Percentiles rank a stretch among this genome's conserved stretches.
These are phyloP conservation scores for Chrysopilus asiliformis DNA, from an alignment of 2,888 invertebrate genomes.

Conservation along the genomic window DNA sequence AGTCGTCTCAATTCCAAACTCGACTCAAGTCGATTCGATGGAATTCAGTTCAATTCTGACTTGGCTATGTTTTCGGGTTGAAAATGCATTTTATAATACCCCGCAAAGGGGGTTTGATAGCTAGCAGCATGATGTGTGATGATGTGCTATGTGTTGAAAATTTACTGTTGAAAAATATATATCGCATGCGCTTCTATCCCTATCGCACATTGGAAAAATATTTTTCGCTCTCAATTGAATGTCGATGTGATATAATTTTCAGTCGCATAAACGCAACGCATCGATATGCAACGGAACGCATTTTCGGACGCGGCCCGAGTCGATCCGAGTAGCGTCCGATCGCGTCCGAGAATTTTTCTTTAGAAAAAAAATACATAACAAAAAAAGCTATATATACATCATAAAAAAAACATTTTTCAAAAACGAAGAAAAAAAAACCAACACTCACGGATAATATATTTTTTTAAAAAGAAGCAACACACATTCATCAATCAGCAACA, in stretches of 20 bases:
- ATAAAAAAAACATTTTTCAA: slow-evolving; percentile 25
- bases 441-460: no score
- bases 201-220: slow-evolving; percentile 21
- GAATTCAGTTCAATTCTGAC: no score
- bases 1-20: no score
- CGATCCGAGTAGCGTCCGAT: slow-evolving; percentile 38
- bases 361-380: slow-evolving; percentile 8
- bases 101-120: no score
- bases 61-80: no score
- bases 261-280: slow-evolving; percentile 38
- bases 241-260: slow-evolving; percentile 34
- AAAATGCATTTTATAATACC: no score
- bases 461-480: neutral
- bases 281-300: slow-evolving; percentile 39
- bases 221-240: slow-evolving; percentile 22
- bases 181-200: slow-evolving; percentile 23
- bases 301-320: slow-evolving; percentile 39
- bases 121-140: no score
- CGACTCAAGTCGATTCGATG: no score
- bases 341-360: slow-evolving; percentile 24
- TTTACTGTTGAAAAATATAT: slow-evolving; percentile 8
- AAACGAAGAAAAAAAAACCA: slow-evolving; percentile 4
- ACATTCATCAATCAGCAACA: slow-evolving; percentile 3
- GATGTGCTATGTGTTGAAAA: no score
- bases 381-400: slow-evolving; percentile 5